Base-by-base conservation (phyloP, 2,888 invertebrate species). In the Drosophila hamatofila region DNA sequence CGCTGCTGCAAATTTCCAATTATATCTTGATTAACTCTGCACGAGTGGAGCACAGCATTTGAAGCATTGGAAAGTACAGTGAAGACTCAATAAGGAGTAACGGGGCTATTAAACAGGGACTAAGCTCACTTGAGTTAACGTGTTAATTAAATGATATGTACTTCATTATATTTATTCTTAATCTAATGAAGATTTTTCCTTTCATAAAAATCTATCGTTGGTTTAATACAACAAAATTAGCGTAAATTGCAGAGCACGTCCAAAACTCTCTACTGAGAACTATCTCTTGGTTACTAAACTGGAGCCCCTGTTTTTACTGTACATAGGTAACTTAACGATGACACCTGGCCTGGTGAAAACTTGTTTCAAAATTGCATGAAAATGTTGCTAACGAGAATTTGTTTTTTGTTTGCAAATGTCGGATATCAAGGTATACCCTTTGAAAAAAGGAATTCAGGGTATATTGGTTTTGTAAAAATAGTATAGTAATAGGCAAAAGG, bases 291-390 rank as follows among this genome's bases (percentile, higher is more conserved):
- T n/a, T n/a, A n/a, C n/a, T n/a, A n/a, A n/a, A n/a, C n/a, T n/a
- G n/a, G n/a, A n/a, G n/a, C n/a, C n/a, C n/a, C n/a, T n/a, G n/a
- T n/a, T n/a, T 18, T n/a, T 11, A 35, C 51, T 51, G 51, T 33
- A 35, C 21, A 14, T 16, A 21, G 21, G 1, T 12, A 5, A 16
- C 8, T 12, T 18, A 3, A n/a, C n/a, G 25, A n/a, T 46, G 5
- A 4, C 14, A 18, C 6, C 23, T 23, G 11, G 2, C 14, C n/a
- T 23, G 41, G 51, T 46, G 18, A 46, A 12, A 14, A 39, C 21
- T 58, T 51, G 23, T 1, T 58, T 46, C 2, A 49, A 49, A 73
- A 67, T 67, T 42, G 7, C 54, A 16, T 18, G 21, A 11, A 49
- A 67, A 48, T 42, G 14, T 51, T 46, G 55, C 39, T 46, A 37